A percentile compares a stretch with the other conserved stretches of the same genome.
These are phyloP conservation scores for Esox niger DNA, from an alignment of 2,113 vertebrate genomes.

Conservation along the genomic window DNA sequence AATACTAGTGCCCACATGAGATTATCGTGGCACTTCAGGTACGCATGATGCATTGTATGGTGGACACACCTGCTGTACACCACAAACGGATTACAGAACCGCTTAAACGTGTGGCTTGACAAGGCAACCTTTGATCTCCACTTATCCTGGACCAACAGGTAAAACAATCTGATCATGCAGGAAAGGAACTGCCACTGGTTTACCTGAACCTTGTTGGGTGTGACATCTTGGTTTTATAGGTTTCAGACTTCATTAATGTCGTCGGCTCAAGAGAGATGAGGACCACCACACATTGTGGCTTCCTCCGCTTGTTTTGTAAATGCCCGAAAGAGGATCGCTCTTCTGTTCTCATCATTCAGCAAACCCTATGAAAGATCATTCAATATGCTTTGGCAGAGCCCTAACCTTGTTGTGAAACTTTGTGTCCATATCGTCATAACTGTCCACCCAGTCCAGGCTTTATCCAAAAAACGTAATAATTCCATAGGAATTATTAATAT, in stretches of 20 bases:
- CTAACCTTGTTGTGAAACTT: too few species aligned
- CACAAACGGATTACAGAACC: constrained; percentile 19
- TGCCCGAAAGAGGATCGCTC: background rate
- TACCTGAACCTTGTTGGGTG: background rate
- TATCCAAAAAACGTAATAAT: too few species aligned
- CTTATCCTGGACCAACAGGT: background rate
- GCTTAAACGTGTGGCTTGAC: constrained; percentile 10
- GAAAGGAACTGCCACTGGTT: background rate
- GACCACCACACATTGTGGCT: background rate
- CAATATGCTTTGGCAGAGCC: too few species aligned
- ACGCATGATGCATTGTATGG: background rate
- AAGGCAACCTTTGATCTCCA: background rate
- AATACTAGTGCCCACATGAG: background rate
- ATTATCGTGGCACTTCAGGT: constrained; percentile 15
- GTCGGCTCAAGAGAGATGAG: background rate
- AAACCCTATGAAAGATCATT: too few species aligned
- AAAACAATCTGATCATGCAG: background rate
- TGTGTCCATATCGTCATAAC: too few species aligned
- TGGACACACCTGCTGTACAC: constrained; percentile 22
- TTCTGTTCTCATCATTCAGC: too few species aligned
- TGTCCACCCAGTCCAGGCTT: too few species aligned
- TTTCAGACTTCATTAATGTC: too few species aligned
- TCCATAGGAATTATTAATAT: too few species aligned
- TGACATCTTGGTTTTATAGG: too few species aligned
- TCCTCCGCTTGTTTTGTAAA: background rate